Conservation (phyloP, 2,113 vertebrate genomes). For the Platycercus adscitus region DNA sequence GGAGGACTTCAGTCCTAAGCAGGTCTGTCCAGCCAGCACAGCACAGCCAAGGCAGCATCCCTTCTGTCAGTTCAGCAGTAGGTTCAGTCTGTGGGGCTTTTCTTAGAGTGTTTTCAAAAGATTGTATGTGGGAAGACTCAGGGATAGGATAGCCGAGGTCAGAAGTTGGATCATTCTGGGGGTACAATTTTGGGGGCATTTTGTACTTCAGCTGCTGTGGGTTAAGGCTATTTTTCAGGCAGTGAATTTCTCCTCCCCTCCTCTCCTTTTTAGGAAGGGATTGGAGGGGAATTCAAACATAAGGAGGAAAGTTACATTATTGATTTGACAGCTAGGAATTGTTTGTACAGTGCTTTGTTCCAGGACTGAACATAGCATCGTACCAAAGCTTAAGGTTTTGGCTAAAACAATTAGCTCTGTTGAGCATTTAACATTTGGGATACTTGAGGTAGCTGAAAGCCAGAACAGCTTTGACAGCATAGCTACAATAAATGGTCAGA, state of each 20-base stretch:
- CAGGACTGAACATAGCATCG: background rate
- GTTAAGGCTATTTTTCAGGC: background rate
- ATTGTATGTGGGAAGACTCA: background rate
- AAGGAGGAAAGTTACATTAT: background rate
- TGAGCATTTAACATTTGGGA: background rate
- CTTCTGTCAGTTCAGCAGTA: background rate
- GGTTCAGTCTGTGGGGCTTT: background rate
- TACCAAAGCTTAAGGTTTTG: accelerated
- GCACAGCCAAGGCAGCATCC: background rate
- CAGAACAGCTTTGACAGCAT: background rate
- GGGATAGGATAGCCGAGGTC: background rate
- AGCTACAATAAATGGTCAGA: background rate
- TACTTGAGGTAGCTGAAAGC: background rate
- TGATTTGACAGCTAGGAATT: conserved; percentile 3
- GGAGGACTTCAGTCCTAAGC: background rate
- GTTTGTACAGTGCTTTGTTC: background rate
- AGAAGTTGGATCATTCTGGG: background rate
- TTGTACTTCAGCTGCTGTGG: background rate
- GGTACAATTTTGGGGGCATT: background rate
- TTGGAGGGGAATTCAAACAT: background rate
- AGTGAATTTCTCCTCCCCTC: background rate
- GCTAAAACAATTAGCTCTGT: background rate
- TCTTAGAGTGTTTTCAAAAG: background rate
- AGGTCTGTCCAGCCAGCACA: background rate
- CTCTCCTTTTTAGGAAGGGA: conserved; percentile 1